Conservation (phyloP, 2,888 invertebrate species). For the Geophilus truncorum region DNA sequence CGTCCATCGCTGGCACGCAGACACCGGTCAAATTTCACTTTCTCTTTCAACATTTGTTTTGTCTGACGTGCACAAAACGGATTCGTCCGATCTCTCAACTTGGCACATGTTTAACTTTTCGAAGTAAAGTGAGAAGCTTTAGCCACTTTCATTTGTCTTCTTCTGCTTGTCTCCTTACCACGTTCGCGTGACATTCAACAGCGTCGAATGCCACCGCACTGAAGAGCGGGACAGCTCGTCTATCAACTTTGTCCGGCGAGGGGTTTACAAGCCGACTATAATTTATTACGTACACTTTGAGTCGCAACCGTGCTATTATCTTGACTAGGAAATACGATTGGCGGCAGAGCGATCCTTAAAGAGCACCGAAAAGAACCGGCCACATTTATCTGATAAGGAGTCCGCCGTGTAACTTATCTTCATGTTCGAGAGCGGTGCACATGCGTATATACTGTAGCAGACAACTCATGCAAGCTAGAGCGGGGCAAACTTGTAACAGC, state of each 20-base stretch:
- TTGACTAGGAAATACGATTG: not conserved
- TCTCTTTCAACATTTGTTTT: slow-evolving; percentile 6
- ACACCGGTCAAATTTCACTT: slow-evolving; percentile 9
- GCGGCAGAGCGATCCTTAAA: not conserved
- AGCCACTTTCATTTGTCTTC: slow-evolving; percentile 15
- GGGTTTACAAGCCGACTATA: not conserved
- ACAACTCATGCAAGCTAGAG: not conserved
- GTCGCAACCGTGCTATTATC: slow-evolving; percentile 20
- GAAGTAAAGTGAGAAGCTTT: slow-evolving; percentile 1
- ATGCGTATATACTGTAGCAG: not conserved
- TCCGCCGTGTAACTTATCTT: slow-evolving; percentile 3
- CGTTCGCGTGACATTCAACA: not conserved
- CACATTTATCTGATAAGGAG: slow-evolving; percentile 12
- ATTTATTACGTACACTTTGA: not conserved
- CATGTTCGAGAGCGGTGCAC: not conserved
- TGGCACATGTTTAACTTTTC: slow-evolving; percentile 3
- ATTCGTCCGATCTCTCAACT: not conserved
- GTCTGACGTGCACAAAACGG: not conserved
- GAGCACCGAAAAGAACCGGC: not conserved
- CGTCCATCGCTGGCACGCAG: not conserved
- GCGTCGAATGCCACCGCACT: slow-evolving; percentile 1
- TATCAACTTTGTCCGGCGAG: slow-evolving; percentile 9
- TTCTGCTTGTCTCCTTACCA: not conserved
- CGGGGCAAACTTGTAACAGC: not conserved
- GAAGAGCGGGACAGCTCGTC: not conserved